phyloP scores from a whole-genome alignment of 2,113 vertebrate species.

The Apteryx mantelli region DNA sequence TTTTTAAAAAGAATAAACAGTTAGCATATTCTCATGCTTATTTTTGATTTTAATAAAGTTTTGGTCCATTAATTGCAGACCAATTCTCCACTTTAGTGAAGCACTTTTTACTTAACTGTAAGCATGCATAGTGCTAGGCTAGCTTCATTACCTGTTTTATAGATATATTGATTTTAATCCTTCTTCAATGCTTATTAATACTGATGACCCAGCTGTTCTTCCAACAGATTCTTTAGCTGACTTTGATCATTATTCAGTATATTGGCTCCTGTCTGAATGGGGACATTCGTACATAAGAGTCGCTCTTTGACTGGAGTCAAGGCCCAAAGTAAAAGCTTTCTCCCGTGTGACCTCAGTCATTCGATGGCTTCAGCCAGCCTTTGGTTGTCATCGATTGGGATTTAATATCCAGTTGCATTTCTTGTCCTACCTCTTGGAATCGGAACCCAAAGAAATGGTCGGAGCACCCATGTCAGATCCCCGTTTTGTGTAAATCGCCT shows the following conservation, averaged over 20 bases:
- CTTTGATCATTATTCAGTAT: not conserved
- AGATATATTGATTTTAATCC: not conserved
- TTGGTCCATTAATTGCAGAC: no score
- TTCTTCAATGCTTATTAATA: not conserved
- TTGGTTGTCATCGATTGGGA: not conserved
- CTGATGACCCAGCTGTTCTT: not conserved
- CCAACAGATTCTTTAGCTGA: not conserved
- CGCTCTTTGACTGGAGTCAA: no score
- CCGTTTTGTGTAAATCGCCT: no score
- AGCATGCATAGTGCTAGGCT: accelerated
- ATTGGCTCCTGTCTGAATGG: not conserved
- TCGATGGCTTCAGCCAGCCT: no score
- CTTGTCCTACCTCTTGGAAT: no score
- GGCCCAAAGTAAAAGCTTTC: no score
- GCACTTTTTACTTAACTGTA: not conserved
- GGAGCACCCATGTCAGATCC: not conserved
- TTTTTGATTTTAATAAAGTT: not conserved
- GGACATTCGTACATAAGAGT: not conserved
- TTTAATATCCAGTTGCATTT: accelerated
- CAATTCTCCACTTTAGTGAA: not conserved
- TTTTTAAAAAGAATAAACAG: not conserved
- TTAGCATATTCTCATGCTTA: not conserved
- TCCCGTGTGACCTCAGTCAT: no score
- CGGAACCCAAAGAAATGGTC: not conserved
- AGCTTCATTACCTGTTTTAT: no score